Evolutionary conservation across 2,113 vertebrate species (phyloP).

Genomic region (Tor tambroides): DNA sequence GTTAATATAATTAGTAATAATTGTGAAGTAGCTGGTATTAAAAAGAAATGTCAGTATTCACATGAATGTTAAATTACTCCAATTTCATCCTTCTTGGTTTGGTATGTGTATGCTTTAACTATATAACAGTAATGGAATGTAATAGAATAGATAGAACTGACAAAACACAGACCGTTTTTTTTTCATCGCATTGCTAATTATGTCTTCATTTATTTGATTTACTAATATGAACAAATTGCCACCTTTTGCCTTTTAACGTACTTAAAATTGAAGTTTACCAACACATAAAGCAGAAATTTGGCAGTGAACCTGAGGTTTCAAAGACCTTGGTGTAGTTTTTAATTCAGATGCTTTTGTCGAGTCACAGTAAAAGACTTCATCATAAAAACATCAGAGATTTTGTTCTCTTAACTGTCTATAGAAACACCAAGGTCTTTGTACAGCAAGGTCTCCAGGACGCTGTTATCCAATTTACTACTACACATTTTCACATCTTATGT

Average conservation of each 20-base stretch:
- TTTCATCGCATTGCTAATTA: background rate
- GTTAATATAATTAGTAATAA: background rate
- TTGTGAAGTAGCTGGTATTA: background rate
- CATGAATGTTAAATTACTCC: background rate
- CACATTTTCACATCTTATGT: background rate
- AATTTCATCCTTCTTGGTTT: background rate
- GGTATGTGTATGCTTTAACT: background rate
- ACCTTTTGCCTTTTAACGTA: background rate
- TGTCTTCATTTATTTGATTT: background rate
- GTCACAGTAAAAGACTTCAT: background rate
- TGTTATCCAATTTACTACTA: background rate
- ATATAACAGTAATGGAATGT: background rate
- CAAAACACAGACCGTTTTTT: background rate
- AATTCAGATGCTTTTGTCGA: background rate
- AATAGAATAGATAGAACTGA: background rate
- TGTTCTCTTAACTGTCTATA: background rate
- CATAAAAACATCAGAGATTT: conserved; percentile 1
- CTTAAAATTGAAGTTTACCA: background rate
- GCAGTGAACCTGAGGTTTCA: background rate
- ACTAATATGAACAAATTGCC: background rate
- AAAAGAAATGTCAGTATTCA: background rate
- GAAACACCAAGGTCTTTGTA: background rate
- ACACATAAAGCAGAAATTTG: background rate
- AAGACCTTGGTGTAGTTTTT: background rate
- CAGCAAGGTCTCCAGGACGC: background rate